These are phyloP conservation scores for Sanderia malayensis DNA, from an alignment of 30 jellyfish, hydroid and myxozoan species.

Conservation along the genomic window DNA sequence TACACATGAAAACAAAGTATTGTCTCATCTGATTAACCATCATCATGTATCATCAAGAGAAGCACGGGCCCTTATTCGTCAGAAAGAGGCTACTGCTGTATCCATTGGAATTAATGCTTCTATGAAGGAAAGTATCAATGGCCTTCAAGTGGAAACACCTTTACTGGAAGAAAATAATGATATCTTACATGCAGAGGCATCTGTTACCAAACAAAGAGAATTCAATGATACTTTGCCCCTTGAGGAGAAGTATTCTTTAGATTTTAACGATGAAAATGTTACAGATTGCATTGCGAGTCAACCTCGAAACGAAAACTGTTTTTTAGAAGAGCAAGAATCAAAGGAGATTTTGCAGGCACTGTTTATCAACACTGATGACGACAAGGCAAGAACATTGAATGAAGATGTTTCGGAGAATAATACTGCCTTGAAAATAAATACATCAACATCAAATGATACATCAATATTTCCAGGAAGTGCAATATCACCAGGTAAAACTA, in stretches of 20 bases:
- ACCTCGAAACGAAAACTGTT: constrained; percentile 18
- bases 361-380: constrained; percentile 50
- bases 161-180: not conserved
- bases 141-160: not conserved
- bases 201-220: not conserved
- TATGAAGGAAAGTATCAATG: not conserved
- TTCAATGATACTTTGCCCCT: not conserved
- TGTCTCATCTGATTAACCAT: constrained; percentile 16
- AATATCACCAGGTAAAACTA: too few species aligned
- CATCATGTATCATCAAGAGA: constrained; percentile 27
- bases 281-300: not conserved
- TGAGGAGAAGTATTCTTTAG: not conserved
- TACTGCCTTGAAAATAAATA: too few species aligned
- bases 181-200: not conserved
- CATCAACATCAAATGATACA: too few species aligned
- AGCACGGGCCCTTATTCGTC: constrained; percentile 47
- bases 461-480: too few species aligned
- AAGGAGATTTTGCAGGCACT: constrained; percentile 41
- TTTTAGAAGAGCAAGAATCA: constrained; percentile 52
- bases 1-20: constrained; percentile 13
- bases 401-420: too few species aligned
- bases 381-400: too few species aligned
- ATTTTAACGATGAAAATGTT: not conserved
- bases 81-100: constrained; percentile 37
- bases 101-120: constrained; percentile 17